Evolutionary conservation across 2,888 invertebrate genomes (phyloP).

Genomic region (Galeopsomyia nigrocyanea): DNA sequence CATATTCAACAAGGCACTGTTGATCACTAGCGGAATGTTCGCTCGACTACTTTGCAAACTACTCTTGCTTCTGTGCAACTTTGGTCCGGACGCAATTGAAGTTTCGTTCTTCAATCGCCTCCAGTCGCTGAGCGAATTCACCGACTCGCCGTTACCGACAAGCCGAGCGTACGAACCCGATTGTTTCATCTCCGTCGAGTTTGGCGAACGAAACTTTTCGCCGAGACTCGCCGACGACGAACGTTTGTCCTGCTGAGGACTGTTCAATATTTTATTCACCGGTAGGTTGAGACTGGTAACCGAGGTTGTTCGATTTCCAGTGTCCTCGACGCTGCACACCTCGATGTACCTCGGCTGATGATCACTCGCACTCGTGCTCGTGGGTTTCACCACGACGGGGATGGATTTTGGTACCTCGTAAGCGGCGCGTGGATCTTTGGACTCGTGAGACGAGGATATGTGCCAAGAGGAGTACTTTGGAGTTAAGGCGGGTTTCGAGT

Average conservation of each 20-base stretch:
- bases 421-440: slow-evolving; percentile 71
- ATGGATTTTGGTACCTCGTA: slow-evolving; percentile 76
- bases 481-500: slow-evolving; percentile 55
- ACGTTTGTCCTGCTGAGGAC: slow-evolving; percentile 24
- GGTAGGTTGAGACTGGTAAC: slow-evolving; percentile 59
- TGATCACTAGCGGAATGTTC: slow-evolving; percentile 65
- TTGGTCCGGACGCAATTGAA: slow-evolving; percentile 28
- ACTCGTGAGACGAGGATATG: slow-evolving; percentile 66
- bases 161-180: slow-evolving; percentile 53
- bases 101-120: slow-evolving; percentile 53
- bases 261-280: slow-evolving; percentile 44
- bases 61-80: slow-evolving; percentile 58
- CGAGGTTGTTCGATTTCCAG: slow-evolving; percentile 50
- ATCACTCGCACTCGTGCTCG: background rate
- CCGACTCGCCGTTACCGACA: slow-evolving; percentile 55
- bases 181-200: slow-evolving; percentile 47
- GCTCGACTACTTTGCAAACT: slow-evolving; percentile 61
- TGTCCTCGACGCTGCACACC: slow-evolving; percentile 17
- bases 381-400: slow-evolving; percentile 47
- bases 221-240: slow-evolving; percentile 56
- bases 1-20: slow-evolving; percentile 63
- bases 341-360: slow-evolving; percentile 31
- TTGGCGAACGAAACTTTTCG: slow-evolving; percentile 59
- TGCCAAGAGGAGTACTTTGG: slow-evolving; percentile 79
- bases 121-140: slow-evolving; percentile 59